phyloP scores from a whole-genome alignment of 1,140 invertebrate genomes.

The Sesamia nonagrioides region DNA sequence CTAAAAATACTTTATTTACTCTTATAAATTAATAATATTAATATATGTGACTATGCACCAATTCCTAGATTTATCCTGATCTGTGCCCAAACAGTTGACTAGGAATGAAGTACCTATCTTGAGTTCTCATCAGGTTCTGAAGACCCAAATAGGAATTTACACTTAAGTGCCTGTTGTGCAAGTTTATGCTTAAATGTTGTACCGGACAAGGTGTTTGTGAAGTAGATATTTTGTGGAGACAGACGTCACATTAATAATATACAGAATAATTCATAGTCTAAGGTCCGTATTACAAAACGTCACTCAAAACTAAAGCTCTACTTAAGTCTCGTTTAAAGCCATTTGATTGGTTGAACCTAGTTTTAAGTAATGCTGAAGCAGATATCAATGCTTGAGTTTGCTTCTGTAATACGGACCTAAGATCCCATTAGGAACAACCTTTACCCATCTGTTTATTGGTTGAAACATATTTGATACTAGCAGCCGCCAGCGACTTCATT shows the following conservation, averaged over 20 bases:
- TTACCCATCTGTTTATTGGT: too few relatives aligned
- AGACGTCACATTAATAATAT: constrained; percentile 26
- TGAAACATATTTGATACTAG: too few relatives aligned
- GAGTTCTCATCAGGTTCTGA: constrained; percentile 14
- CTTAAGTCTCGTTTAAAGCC: too few relatives aligned
- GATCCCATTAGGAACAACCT: too few relatives aligned
- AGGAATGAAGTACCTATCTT: constrained; percentile 5
- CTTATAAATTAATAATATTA: constrained; percentile 73
- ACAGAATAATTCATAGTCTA: constrained; percentile 36
- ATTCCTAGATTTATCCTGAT: constrained; percentile 39
- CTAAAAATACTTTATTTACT: constrained; percentile 84
- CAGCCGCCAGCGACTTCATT: too few relatives aligned
- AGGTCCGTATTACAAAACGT: too few relatives aligned
- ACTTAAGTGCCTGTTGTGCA: constrained; percentile 58
- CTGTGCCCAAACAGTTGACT: constrained; percentile 21
- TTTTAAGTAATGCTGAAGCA: too few relatives aligned
- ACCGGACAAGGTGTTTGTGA: constrained; percentile 33
- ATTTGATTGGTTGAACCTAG: too few relatives aligned
- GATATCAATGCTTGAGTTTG: too few relatives aligned
- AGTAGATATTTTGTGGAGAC: constrained; percentile 27
- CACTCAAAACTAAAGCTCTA: too few relatives aligned
- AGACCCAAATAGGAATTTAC: constrained; percentile 43
- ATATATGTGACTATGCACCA: constrained; percentile 48
- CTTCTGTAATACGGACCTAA: too few relatives aligned
- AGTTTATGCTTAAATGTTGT: constrained; percentile 48